A percentile compares a stretch with the other conserved stretches of the same genome.
Evolutionary conservation across 1,140 invertebrate species (phyloP).

Genomic region (Chymomyza costata): DNA sequence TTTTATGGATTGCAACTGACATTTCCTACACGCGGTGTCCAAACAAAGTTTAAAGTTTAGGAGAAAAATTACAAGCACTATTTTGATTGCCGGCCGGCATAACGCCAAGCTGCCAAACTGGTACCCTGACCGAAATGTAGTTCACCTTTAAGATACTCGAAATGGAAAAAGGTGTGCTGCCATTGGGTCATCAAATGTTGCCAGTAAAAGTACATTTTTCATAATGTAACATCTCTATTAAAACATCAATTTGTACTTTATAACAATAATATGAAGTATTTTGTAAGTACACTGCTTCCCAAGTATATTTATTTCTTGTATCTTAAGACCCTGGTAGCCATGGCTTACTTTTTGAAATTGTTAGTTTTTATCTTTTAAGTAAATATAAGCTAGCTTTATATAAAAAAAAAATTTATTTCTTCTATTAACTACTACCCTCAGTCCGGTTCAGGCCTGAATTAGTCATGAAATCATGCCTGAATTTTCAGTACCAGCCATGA

Average conservation of each 20-base stretch:
- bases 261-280: too few relatives aligned
- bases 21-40: slow-evolving; percentile 54
- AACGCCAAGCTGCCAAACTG: slow-evolving; percentile 1
- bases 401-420: too few relatives aligned
- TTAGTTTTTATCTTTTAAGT: too few relatives aligned
- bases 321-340: too few relatives aligned
- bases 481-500: too few relatives aligned
- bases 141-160: slow-evolving; percentile 39
- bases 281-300: too few relatives aligned
- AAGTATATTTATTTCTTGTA: too few relatives aligned
- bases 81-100: slow-evolving; percentile 46
- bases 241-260: not conserved
- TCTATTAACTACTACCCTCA: too few relatives aligned
- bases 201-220: not conserved
- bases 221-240: not conserved
- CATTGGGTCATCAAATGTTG: slow-evolving; percentile 43
- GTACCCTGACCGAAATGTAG: slow-evolving; percentile 22
- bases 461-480: too few relatives aligned
- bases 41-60: slow-evolving; percentile 67
- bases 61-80: slow-evolving; percentile 42
- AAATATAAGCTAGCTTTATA: too few relatives aligned
- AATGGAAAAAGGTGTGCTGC: slow-evolving; percentile 46
- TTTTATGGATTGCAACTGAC: slow-evolving; percentile 70
- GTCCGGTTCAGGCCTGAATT: too few relatives aligned
- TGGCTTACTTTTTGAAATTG: too few relatives aligned